A percentile compares a stretch with the other conserved stretches of the same genome.
Conservation (phyloP, 2,888 invertebrate species). For the Rhamnusium bicolor region DNA sequence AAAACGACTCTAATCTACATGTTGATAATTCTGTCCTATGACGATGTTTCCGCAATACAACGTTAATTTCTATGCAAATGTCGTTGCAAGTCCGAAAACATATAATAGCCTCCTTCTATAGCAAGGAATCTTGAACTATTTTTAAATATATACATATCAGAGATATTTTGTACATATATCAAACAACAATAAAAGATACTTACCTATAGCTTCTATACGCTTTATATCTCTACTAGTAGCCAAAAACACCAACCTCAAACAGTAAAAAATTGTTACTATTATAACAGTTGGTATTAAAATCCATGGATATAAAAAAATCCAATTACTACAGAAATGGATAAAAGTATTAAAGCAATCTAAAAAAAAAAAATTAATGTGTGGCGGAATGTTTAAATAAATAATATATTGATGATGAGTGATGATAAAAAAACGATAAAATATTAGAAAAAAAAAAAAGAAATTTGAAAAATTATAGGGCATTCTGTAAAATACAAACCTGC, state of each 20-base stretch:
- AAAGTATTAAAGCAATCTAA: slow-evolving; percentile 76
- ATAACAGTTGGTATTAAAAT: slow-evolving; percentile 78
- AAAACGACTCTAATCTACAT: too few species aligned
- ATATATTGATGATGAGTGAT: neutral
- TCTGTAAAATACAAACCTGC: slow-evolving; percentile 43
- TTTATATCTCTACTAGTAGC: slow-evolving; percentile 83
- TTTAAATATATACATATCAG: neutral
- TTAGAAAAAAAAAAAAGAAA: neutral
- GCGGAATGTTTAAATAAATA: neutral
- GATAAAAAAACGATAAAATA: neutral
- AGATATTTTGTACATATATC: neutral
- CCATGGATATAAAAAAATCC: slow-evolving; percentile 81
- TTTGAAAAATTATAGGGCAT: neutral
- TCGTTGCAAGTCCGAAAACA: too few species aligned
- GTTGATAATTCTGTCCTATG: too few species aligned
- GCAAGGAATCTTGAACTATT: too few species aligned
- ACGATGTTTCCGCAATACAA: too few species aligned
- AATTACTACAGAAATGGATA: slow-evolving; percentile 83
- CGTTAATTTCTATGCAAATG: too few species aligned
- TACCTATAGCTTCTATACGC: slow-evolving; percentile 79
- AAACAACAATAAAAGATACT: slow-evolving; percentile 59
- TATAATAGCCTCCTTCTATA: too few species aligned
- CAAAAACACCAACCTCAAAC: slow-evolving; percentile 80
- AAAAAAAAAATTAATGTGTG: slow-evolving; percentile 58
- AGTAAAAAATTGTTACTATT: slow-evolving; percentile 79